Percentiles rank a stretch among this genome's conserved stretches.
These are phyloP conservation scores for Momotus momota DNA, from an alignment of 2,797 vertebrate genomes.

Conservation along the genomic window DNA sequence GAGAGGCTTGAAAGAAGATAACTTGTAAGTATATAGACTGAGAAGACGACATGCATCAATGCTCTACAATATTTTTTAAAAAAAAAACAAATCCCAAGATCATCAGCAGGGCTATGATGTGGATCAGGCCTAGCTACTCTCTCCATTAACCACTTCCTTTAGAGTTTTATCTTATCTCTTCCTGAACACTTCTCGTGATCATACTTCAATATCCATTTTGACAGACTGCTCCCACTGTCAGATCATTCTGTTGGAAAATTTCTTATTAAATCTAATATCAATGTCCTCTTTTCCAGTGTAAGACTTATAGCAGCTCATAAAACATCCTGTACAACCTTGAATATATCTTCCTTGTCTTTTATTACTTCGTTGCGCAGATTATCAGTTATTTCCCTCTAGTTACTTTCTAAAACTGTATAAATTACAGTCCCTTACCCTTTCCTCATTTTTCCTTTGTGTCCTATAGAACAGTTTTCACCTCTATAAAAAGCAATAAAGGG, in stretches of 20 bases:
- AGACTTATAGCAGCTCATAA: constrained; percentile 18
- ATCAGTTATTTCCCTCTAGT: background rate
- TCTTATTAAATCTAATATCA: background rate
- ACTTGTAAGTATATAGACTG: background rate
- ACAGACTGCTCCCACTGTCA: background rate
- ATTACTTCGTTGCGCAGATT: background rate
- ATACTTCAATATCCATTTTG: background rate
- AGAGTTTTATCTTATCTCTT: background rate
- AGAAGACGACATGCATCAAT: background rate
- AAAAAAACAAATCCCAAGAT: background rate
- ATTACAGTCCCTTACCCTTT: background rate
- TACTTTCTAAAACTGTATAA: background rate
- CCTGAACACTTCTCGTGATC: background rate
- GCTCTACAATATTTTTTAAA: background rate
- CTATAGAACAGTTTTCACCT: background rate
- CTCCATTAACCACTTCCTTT: background rate
- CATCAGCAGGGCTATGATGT: background rate
- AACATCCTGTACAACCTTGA: constrained; percentile 16
- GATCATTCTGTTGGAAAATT: constrained; percentile 10
- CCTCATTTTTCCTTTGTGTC: background rate
- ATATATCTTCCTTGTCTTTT: constrained; percentile 24
- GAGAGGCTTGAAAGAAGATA: background rate
- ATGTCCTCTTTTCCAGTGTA: background rate
- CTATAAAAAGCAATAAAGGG: background rate
- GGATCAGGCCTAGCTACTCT: background rate